Base-by-base conservation (phyloP, 2,797 vertebrate genomes). In the Sebastes iracundus region DNA sequence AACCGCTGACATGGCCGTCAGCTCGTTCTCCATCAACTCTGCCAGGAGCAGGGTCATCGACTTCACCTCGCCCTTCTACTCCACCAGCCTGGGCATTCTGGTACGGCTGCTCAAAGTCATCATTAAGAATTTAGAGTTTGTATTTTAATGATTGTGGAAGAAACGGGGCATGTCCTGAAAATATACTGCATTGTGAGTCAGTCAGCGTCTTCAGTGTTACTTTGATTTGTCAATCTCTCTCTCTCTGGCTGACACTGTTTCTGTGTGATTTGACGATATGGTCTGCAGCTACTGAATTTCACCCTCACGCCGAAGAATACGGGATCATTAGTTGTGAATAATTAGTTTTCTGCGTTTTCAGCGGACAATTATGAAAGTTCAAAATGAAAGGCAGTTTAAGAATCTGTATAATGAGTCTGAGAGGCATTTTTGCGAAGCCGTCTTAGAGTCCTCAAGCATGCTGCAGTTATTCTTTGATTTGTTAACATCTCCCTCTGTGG, bases 51-150 rank as follows among this genome's bases (percentile, higher is more conserved):
- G 96, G 83, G 97, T 98, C 87, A 95, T 99, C 1, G 98, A 99
- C 83, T 99, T 99, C 95, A 99, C 97, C 86, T 98, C 97, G 72
- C 98, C 98, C 67, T 99, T 99, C 94, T 99, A 98, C 94, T 99
- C 98, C 93, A 99, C 98, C 93, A 99, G 98, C 94, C 90, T 99
- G 90, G 97, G 97, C 90, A 99, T 99, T 94, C 91, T 98, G 93
- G 98, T 95, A 94, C 63, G 4, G 14, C 3, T 12, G 68, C 85
- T 77, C 30, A 1, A 28, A 78, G 76, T 80, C 81, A 66, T 84
- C 63, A 72, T 85, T 80, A 76, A 42, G 27, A 52, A 59, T 67
- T 74, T 63, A n/a, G 27, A 67, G 49, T 73, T 81, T 79, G 64
- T 53, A 22, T 85, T 81, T 80, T 86, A 72, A 83, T 69, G 55